Evolutionary conservation across 2,113 vertebrate genomes (phyloP).

Genomic region (Lycaon pictus): DNA sequence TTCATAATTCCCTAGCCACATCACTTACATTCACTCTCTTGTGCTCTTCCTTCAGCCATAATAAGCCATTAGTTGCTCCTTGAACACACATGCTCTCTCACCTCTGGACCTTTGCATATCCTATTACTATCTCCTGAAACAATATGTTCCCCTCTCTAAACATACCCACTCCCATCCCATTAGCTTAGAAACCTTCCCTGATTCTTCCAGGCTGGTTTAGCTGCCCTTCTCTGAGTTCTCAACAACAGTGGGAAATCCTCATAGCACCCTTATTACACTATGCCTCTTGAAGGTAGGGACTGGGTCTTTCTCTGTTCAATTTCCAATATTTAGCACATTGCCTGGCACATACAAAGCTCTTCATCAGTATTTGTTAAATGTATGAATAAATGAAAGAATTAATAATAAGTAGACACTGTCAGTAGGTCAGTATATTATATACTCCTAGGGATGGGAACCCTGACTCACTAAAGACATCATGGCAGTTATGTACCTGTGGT

Average conservation of each 20-base stretch:
- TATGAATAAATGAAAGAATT: neutral
- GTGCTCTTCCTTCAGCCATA: neutral
- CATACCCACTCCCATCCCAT: too few species aligned
- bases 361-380: neutral
- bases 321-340: neutral
- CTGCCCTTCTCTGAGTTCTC: neutral
- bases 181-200: neutral
- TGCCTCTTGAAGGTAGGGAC: neutral
- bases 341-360: neutral
- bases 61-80: neutral
- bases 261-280: neutral
- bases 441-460: neutral
- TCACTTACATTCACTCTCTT: neutral
- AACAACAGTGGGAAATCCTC: neutral
- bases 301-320: neutral
- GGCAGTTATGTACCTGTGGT: neutral
- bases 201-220: neutral
- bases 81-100: neutral
- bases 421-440: neutral
- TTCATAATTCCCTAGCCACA: neutral
- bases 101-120: neutral
- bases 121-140: neutral
- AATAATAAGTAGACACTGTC: neutral
- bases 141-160: neutral
- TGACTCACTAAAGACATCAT: neutral